Conservation (phyloP, 2,888 invertebrate genomes). For the Carterocephalus palaemon region DNA sequence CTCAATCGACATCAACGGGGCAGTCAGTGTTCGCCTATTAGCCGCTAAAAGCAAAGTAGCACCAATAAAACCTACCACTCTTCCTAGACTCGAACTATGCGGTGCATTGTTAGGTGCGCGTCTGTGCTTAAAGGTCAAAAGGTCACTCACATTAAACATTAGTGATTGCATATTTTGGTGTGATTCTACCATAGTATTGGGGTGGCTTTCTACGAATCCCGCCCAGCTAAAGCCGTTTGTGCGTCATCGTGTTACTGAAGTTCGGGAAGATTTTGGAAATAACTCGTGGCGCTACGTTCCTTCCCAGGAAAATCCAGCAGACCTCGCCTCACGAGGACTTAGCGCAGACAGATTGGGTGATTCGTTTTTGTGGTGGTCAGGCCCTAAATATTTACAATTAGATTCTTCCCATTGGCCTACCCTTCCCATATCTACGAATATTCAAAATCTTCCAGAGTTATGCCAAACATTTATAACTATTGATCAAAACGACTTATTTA, state of each 20-base stretch:
- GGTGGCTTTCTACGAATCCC: constrained; percentile 3
- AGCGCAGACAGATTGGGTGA: constrained; percentile 11
- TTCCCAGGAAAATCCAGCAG: constrained; percentile 20
- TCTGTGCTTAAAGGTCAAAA: background rate
- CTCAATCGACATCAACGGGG: constrained; percentile 10
- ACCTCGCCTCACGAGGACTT: constrained; percentile 22
- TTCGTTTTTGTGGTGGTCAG: constrained; percentile 24
- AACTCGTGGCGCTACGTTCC: constrained; percentile 19
- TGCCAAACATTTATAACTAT: background rate
- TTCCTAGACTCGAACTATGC: constrained; percentile 6
- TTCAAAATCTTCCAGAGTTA: too few species aligned
- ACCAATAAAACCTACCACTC: background rate
- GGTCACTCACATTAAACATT: background rate
- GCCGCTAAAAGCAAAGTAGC: constrained; percentile 26
- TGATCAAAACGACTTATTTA: background rate
- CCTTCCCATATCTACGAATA: too few species aligned
- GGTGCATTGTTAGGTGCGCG: constrained; percentile 3
- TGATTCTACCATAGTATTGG: constrained; percentile 12
- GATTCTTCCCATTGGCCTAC: constrained; percentile 3
- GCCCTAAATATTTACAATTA: constrained; percentile 15
- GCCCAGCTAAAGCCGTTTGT: constrained; percentile 26
- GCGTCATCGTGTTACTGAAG: constrained; percentile 22
- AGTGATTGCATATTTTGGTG: constrained; percentile 9
- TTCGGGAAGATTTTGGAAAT: constrained; percentile 5
- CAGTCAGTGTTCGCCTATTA: constrained; percentile 30